Evolutionary conservation across 2,113 vertebrate species (phyloP).

Genomic region (Nymphicus hollandicus): DNA sequence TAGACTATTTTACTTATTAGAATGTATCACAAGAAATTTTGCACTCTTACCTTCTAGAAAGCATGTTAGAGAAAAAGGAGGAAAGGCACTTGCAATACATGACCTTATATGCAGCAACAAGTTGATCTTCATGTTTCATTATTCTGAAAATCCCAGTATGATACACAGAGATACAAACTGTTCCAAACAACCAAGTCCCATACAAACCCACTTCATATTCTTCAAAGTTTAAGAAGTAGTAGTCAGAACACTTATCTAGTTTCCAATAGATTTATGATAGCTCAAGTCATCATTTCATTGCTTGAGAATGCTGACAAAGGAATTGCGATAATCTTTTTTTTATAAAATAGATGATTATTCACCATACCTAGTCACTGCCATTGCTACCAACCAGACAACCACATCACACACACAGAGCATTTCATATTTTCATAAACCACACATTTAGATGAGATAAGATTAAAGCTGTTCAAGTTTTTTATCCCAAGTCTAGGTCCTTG

Average conservation of each 20-base stretch:
- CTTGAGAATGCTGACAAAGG: neutral
- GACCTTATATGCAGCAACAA: neutral
- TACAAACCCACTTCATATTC: neutral
- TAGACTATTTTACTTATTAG: neutral
- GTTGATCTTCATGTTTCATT: neutral
- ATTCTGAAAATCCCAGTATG: neutral
- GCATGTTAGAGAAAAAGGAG: neutral
- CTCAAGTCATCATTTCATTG: neutral
- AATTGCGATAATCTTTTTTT: neutral
- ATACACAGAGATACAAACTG: accelerated
- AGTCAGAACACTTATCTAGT: neutral
- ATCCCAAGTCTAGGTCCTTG: neutral
- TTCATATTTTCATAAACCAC: neutral
- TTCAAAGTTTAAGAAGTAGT: neutral
- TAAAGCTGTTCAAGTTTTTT: neutral
- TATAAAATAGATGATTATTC: neutral
- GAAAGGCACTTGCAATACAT: neutral
- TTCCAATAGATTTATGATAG: neutral
- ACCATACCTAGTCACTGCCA: neutral
- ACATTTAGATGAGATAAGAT: neutral
- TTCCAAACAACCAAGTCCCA: neutral
- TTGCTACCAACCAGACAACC: neutral
- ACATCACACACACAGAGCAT: neutral
- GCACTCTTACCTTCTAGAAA: neutral
- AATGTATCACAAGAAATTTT: neutral